These are phyloP conservation scores for Polietes domitor DNA, from an alignment of 2,888 invertebrate species.

Conservation along the genomic window DNA sequence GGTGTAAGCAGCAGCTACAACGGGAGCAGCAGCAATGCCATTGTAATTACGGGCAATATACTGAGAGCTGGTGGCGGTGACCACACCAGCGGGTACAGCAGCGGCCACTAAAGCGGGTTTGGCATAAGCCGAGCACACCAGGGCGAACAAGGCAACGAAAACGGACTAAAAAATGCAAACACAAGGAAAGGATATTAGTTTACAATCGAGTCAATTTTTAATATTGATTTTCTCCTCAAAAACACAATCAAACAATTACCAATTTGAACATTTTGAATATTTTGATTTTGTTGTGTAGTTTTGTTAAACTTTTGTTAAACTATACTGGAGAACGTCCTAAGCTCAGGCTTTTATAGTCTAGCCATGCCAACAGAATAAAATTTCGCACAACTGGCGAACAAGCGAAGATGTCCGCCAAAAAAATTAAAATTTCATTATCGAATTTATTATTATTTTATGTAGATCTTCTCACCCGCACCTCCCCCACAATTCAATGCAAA, in stretches of 20 bases:
- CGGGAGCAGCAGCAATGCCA: conserved; percentile 80
- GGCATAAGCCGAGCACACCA: conserved; percentile 82
- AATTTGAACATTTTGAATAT: conserved; percentile 76
- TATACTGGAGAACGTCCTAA: conserved; percentile 12
- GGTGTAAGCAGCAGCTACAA: conserved; percentile 79
- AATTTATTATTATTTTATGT: conserved; percentile 32
- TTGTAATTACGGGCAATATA: conserved; percentile 79
- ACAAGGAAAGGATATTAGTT: conserved; percentile 29
- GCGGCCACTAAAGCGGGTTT: conserved; percentile 78
- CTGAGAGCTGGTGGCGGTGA: conserved; percentile 71
- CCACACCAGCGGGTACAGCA: conserved; percentile 77
- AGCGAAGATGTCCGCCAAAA: conserved; percentile 68
- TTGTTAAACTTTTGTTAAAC: conserved; percentile 56
- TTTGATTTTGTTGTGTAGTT: conserved; percentile 48
- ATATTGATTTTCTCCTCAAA: conserved; percentile 7
- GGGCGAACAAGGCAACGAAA: conserved; percentile 79
- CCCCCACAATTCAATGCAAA: background rate
- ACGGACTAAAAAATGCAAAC: too few relatives aligned
- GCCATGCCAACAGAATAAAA: conserved; percentile 18
- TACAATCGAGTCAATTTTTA: conserved; percentile 29
- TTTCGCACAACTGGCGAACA: background rate
- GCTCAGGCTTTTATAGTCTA: conserved; percentile 19
- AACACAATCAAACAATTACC: conserved; percentile 67
- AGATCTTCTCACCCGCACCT: conserved; percentile 4
- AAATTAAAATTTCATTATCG: conserved; percentile 55